These are phyloP conservation scores for Hiodon tergisus DNA, from an alignment of 2,113 vertebrate species.

Conservation along the genomic window DNA sequence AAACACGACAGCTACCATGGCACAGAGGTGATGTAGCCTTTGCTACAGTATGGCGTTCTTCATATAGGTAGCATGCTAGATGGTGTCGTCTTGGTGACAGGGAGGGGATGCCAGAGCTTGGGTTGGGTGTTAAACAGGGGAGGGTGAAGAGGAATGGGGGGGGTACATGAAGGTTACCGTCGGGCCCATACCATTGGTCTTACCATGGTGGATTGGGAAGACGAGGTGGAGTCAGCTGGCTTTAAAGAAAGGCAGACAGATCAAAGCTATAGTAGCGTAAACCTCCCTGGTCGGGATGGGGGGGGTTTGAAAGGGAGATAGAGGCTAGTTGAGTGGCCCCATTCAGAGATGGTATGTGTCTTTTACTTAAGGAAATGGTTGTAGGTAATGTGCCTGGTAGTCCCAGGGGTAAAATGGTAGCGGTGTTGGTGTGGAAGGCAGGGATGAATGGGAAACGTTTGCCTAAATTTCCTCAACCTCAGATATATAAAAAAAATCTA, in stretches of 20 bases:
- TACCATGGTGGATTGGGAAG: slow-evolving; percentile 94
- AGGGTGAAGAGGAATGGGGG: slow-evolving; percentile 33
- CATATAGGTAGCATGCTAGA: slow-evolving; percentile 41
- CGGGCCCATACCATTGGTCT: slow-evolving; percentile 80
- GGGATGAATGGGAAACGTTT: background rate
- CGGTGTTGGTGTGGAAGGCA: background rate
- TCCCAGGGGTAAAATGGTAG: background rate
- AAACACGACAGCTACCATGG: slow-evolving; percentile 41
- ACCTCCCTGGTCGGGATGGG: slow-evolving; percentile 18
- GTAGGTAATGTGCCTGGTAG: slow-evolving; percentile 1
- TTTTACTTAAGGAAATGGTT: background rate
- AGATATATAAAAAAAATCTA: background rate
- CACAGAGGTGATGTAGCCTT: slow-evolving; percentile 28
- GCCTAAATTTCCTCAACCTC: background rate
- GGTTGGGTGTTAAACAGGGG: slow-evolving; percentile 10
- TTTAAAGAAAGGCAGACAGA: slow-evolving; percentile 99
- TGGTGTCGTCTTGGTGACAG: slow-evolving; percentile 35
- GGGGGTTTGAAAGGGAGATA: slow-evolving; percentile 2
- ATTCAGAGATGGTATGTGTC: background rate
- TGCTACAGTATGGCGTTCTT: slow-evolving; percentile 15
- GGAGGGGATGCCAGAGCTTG: slow-evolving; percentile 6
- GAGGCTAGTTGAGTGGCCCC: background rate
- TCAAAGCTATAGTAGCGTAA: slow-evolving; percentile 83
- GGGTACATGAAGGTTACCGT: slow-evolving; percentile 58
- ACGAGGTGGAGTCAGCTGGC: slow-evolving; percentile 90